Base-by-base conservation (phyloP, 23 tunicate genomes). In the Trididemnum clinides region DNA sequence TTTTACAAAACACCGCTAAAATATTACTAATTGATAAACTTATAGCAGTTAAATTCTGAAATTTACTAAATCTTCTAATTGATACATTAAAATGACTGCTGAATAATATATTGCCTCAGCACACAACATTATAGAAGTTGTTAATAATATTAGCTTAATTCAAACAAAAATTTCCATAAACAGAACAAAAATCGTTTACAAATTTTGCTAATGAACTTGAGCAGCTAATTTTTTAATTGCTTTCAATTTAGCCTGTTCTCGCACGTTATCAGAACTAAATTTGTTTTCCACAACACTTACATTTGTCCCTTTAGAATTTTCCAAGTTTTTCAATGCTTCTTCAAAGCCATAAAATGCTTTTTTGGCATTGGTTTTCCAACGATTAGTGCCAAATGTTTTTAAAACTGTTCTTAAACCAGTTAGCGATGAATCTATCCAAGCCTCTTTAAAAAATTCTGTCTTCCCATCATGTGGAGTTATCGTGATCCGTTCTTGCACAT, bases 381-480 rank as follows among this genome's bases (percentile, higher is more conserved):
- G 71, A 22, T 63, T 58, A 18, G 39, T 49, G 2, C 96, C 96
- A 64, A 91, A 91, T 59, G 86, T 75, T 2, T 88, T 49, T 15
- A 91, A 51, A 49, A 86, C 96, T 34, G 71, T 58, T 34, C 96
- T 49, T 25, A 91, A 74, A 25, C 96, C 96, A 31, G 49, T 74
- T 49, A 83, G 50, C 31, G 96, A 91, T 34, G 96, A 91, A 82
- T 91, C 87, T 0, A 82, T 79, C 96, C 96, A 91, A 5, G 88
- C 96, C 82, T 91, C 96, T 36, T 70, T 87, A 1, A 30, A 22
- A 20, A 90, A 36, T 22, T 35, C 28, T 10, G 96, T 91, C 35
- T 30, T 75, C 27, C 28, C 39, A 33, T 79, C 57, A 0, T 33
- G 63, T 20, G 81, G 82, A 7, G 59, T 70, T 22, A 85, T 85